Evolutionary conservation across 2,888 invertebrate species (phyloP).

Genomic region (Orthosia gracilis): DNA sequence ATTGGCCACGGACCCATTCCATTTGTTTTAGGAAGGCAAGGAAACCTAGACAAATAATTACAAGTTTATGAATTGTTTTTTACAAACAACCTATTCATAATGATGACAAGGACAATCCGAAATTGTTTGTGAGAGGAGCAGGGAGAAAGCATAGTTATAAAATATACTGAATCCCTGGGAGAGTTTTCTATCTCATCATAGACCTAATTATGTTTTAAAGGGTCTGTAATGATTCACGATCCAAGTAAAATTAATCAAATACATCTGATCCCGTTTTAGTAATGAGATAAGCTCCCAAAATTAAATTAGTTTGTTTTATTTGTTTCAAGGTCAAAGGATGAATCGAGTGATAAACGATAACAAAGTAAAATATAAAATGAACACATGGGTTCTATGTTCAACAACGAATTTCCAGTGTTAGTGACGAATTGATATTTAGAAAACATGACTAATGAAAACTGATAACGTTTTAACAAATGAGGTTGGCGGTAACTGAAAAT

Average conservation of each 20-base stretch:
- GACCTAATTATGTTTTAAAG: background rate
- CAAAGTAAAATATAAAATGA: background rate
- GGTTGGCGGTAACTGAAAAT: slow-evolving; percentile 10
- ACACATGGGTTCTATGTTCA: background rate
- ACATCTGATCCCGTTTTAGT: background rate
- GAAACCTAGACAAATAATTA: slow-evolving; percentile 91
- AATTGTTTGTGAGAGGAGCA: background rate
- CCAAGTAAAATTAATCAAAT: background rate
- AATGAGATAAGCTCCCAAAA: background rate
- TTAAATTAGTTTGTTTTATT: background rate
- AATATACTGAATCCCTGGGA: slow-evolving; percentile 8
- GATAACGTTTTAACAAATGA: background rate
- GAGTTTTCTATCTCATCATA: slow-evolving; percentile 9
- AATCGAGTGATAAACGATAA: background rate
- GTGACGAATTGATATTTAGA: background rate
- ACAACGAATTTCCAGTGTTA: background rate
- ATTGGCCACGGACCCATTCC: slow-evolving; percentile 93
- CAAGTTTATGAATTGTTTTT: background rate
- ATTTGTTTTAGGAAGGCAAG: slow-evolving; percentile 94
- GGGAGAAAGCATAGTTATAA: background rate
- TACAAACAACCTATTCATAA: background rate
- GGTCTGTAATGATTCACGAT: background rate
- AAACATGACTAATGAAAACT: background rate
- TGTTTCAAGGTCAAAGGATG: slow-evolving; percentile 43
- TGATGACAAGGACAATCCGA: background rate